Base-by-base conservation (phyloP, 2,113 vertebrate species). In the Mirounga angustirostris region DNA sequence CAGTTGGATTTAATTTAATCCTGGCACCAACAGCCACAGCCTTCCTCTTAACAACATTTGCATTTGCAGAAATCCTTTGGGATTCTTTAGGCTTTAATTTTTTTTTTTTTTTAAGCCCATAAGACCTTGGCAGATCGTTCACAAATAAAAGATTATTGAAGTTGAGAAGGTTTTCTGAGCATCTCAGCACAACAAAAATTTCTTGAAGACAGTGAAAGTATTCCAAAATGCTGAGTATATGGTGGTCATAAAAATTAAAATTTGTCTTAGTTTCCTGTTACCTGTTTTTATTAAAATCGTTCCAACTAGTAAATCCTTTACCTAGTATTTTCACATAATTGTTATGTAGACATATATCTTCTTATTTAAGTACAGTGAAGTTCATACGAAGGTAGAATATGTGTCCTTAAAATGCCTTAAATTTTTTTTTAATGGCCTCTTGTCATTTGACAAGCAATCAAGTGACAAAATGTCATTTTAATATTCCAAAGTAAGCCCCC, bases 11-110 rank as follows among this genome's bases (percentile, higher is more conserved):
- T 80, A 82, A 92, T 61, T 93, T 84, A 92, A 90, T 89, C 18
- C 28, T 95, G 24, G 46, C 46, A 96, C 73, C 81, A 67, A 84
- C 24, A 79, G 46, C 52, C 67, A 52, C 11, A 71, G 61, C 21
- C 56, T 54, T 59, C 59, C 33, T 92, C 43, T 67, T 69, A 69
- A 58, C 28, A 76, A 40, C 10, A 84, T 94, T 89, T 94, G 83
- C 54, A 95, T 94, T 97, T 95, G 52, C 30, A 95, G 58, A 86
- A 95, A 97, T 79, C 22, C 73, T 76, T 71, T 52, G 33, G 33
- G 40, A 80, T 50, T 88, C 21, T 78, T 69, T 19, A 89, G 46
- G 22, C 22, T 96, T 92, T 97, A 65, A 65, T 15, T 90, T 93
- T 94, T 95, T 56, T 36, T 36, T 40, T 61, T 61, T 96, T 91